phyloP scores from a whole-genome alignment of 1,140 invertebrate genomes.

The Dendrolimus punctatus region DNA sequence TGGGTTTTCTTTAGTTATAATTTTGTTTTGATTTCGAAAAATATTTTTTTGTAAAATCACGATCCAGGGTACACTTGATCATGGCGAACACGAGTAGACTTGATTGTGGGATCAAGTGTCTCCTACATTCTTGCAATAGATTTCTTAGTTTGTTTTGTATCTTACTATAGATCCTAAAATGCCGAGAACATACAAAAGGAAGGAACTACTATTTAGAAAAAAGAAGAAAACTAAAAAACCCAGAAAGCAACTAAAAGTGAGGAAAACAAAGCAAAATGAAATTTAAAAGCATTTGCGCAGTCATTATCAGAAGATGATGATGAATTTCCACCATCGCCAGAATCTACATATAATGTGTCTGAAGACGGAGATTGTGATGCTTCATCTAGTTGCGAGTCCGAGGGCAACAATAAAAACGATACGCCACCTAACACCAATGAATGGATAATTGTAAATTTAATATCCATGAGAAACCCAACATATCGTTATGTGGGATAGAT shows the following conservation, averaged over 20 bases:
- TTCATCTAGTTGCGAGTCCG: slow-evolving; percentile 2
- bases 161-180: too few relatives aligned
- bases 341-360: neutral
- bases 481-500: slow-evolving; percentile 3
- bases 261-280: slow-evolving; percentile 1
- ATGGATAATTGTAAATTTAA: slow-evolving; percentile 3
- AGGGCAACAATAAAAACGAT: neutral
- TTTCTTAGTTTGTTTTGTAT: too few relatives aligned
- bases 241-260: neutral
- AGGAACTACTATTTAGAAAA: too few relatives aligned
- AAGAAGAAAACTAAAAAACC: neutral
- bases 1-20: too few relatives aligned
- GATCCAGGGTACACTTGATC: too few relatives aligned
- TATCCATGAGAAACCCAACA: neutral
- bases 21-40: too few relatives aligned
- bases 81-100: too few relatives aligned
- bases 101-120: too few relatives aligned
- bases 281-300: slow-evolving; percentile 1
- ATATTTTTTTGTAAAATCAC: too few relatives aligned
- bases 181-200: too few relatives aligned
- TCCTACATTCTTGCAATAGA: too few relatives aligned
- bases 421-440: neutral
- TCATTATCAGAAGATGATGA: slow-evolving; percentile 1
- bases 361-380: slow-evolving; percentile 1
- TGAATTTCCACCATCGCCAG: slow-evolving; percentile 2